Conservation (phyloP, 37 sponge, comb jelly and placozoan species). For the Aplysina aerophoba region DNA sequence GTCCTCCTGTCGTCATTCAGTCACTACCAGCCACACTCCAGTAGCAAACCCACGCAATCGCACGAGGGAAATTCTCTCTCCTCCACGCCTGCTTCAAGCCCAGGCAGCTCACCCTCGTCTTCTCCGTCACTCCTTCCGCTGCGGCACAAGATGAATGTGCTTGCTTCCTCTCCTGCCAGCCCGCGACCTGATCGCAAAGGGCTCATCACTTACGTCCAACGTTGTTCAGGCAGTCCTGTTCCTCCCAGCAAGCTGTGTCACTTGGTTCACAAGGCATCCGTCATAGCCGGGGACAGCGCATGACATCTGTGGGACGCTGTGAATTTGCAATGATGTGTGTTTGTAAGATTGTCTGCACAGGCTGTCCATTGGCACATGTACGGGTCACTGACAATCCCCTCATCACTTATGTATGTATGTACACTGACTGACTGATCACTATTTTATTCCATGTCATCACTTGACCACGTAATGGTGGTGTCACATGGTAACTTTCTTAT, state of each 20-base stretch:
- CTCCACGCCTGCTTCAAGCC: constrained; percentile 12
- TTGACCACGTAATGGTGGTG: no score
- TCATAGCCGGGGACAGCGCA: constrained; percentile 24
- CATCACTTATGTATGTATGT: constrained; percentile 1
- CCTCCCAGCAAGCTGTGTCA: constrained; percentile 30
- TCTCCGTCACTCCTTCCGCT: constrained; percentile 26
- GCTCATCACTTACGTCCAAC: neutral
- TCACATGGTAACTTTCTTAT: no score
- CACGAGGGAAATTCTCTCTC: neutral
- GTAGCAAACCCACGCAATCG: neutral
- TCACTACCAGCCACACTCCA: neutral
- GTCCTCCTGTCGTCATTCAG: neutral
- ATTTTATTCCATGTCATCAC: no score
- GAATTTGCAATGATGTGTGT: neutral
- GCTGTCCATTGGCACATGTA: neutral
- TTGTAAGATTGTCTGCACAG: neutral
- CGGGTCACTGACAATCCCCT: neutral
- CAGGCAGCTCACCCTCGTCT: constrained; percentile 6
- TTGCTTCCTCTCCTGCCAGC: constrained; percentile 3
- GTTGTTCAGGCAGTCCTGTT: constrained; percentile 5
- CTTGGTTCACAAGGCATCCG: constrained; percentile 6
- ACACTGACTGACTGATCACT: neutral
- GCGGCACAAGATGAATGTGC: constrained; percentile 1
- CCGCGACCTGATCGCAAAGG: constrained; percentile 24
- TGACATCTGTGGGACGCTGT: neutral